Base-by-base conservation (phyloP, 2,888 invertebrate species). In the Orthosia cruda region DNA sequence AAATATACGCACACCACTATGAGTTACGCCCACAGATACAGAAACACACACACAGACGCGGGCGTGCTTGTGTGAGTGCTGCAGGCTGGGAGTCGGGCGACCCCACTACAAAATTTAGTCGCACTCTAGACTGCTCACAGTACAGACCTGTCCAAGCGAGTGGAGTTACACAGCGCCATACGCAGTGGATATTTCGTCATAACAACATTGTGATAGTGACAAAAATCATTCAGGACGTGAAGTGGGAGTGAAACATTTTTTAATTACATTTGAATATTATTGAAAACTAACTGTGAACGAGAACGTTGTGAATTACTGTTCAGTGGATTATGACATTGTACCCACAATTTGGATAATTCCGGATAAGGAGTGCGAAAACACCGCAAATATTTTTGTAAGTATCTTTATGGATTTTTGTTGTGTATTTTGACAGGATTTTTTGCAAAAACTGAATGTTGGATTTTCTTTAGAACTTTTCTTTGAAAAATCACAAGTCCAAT, bases 321-420 rank as follows among this genome's bases (percentile, higher is more conserved):
- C 89, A 90, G 93, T 95, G 95, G 94, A 93, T 95, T 95, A 93
- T 95, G 93, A 93, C 77, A 95, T 95, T 94, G 90, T 93, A 93
- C 92, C 93, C 94, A 91, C 93, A 87, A 94, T 94, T 96, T 96
- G 96, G 96, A 96, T 96, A 96, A 95, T 96, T 96, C 95, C 95
- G 91, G 91, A 93, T 89, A 93, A 94, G 94, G 95, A 95, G 95
- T 92, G 87, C 90, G 86, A 89, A 83, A 93, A 95, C 90, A 91
- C 95, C 94, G 96, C 96, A 96, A 96, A 96, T 96, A 96, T 96
- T 96, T 96, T 94, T 89, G 96, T 96, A 94, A 96, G 96, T 96
- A 96, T 94, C 81, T 89, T 86, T 80, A 84, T 67, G n/a, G 47
- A 66, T 71, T 83, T 81, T 83, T 70, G 45, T 80, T 78, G 70